These are phyloP conservation scores for Nothoprocta pentlandii DNA, from an alignment of 2,113 vertebrate genomes.

Conservation along the genomic window DNA sequence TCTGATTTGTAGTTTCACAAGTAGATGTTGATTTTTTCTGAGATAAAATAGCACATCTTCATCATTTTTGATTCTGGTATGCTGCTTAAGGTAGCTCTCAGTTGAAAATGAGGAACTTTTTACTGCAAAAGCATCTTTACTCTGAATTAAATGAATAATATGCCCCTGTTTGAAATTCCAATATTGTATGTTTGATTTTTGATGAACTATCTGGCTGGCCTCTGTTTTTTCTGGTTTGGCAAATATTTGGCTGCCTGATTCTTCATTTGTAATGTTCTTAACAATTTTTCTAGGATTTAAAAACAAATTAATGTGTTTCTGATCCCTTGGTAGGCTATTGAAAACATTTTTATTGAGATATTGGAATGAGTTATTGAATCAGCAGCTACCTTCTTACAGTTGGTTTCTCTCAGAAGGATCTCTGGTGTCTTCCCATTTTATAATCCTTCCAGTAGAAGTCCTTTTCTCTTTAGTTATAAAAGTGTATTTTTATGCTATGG, in stretches of 20 bases:
- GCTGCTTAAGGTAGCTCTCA: not conserved
- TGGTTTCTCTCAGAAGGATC: constrained; percentile 9
- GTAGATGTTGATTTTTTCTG: not conserved
- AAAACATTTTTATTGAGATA: not conserved
- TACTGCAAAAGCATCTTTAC: not conserved
- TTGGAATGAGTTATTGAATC: not conserved
- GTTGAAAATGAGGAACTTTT: not conserved
- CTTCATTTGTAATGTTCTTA: not conserved
- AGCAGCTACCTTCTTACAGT: not conserved
- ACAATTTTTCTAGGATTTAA: not conserved
- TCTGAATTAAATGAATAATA: not conserved
- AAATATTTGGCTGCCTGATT: not conserved
- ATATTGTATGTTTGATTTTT: not conserved
- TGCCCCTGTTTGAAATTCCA: not conserved
- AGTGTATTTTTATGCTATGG: not conserved
- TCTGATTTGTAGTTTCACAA: not conserved
- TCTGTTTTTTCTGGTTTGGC: not conserved
- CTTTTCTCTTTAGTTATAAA: constrained; percentile 32
- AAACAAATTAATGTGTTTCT: constrained; percentile 33
- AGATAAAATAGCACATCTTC: not conserved
- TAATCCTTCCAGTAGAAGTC: not conserved
- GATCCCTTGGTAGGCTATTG: not conserved
- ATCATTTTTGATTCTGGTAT: not conserved
- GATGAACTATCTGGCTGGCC: not conserved
- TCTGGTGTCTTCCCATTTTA: not conserved